phyloP scores from a whole-genome alignment of 2,113 vertebrate species.

The Ammodytes dubius region DNA sequence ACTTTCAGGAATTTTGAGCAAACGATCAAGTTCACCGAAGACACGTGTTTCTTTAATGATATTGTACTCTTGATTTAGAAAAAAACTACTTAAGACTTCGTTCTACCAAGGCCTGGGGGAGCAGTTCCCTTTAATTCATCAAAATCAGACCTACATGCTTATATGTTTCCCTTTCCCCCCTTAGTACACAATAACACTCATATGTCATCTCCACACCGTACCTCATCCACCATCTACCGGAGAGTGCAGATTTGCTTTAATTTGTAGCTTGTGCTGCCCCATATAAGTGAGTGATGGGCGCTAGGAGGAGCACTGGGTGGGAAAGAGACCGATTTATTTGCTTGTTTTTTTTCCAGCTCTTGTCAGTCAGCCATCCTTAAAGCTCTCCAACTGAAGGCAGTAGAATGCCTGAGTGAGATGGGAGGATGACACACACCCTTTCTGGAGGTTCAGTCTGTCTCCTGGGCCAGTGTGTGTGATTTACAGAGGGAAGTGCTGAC shows the following conservation, averaged over 20 bases:
- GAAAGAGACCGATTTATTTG: conserved; percentile 72
- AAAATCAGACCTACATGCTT: neutral
- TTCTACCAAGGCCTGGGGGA: no score
- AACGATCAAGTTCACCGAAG: neutral
- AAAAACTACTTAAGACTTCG: no score
- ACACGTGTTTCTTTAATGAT: neutral
- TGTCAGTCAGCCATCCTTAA: conserved; percentile 64
- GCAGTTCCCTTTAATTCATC: no score
- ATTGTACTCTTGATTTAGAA: neutral
- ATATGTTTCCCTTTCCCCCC: conserved; percentile 18
- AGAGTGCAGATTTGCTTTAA: conserved; percentile 59
- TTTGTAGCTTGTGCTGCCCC: conserved; percentile 61
- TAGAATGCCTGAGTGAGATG: conserved; percentile 23
- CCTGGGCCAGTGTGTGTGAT: conserved; percentile 27
- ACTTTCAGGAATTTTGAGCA: no score
- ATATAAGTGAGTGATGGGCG: conserved; percentile 70
- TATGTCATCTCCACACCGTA: neutral
- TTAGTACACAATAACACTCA: conserved; percentile 16
- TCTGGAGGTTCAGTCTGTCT: conserved; percentile 13
- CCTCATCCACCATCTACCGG: conserved; percentile 26
- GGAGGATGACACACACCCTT: conserved; percentile 32
- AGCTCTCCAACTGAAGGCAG: conserved; percentile 42
- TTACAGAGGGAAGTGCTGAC: conserved; percentile 50
- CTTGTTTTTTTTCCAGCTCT: conserved; percentile 75
- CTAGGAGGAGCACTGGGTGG: conserved; percentile 54